A percentile compares a stretch with the other conserved stretches of the same genome.
Conservation (phyloP, 2,888 invertebrate species). For the Eutolmus rufibarbis region DNA sequence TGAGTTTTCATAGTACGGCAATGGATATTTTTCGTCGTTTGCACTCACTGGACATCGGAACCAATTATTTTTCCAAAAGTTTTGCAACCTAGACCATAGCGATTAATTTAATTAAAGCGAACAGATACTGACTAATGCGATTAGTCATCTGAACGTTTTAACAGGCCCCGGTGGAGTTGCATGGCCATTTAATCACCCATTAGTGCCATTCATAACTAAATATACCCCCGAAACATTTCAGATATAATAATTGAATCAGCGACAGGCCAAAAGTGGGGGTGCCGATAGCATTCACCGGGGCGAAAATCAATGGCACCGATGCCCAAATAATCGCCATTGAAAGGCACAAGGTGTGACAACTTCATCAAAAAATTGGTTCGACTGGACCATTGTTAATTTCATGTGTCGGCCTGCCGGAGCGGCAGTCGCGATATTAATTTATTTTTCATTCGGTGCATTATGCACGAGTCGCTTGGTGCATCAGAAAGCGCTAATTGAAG, state of each 20-base stretch:
- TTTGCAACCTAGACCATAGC: background rate
- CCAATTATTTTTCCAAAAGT: background rate
- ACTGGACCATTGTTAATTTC: background rate
- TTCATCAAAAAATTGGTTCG: background rate
- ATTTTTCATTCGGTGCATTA: background rate
- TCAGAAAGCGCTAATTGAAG: background rate
- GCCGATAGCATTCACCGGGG: background rate
- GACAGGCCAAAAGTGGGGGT: background rate
- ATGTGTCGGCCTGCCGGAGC: background rate
- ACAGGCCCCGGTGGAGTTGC: background rate
- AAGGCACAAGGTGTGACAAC: background rate
- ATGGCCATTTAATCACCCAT: background rate
- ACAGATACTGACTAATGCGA: background rate
- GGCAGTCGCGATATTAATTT: background rate
- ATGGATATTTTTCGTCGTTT: background rate
- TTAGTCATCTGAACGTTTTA: background rate
- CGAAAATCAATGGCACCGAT: background rate
- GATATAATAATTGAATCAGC: background rate
- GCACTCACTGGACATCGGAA: background rate
- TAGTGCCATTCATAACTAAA: background rate
- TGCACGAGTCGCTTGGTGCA: background rate
- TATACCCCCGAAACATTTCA: background rate
- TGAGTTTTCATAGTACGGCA: background rate
- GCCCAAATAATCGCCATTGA: background rate
- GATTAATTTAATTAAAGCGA: background rate